Base-by-base conservation (phyloP, 2,888 invertebrate species). In the Stegophylla sp. region DNA sequence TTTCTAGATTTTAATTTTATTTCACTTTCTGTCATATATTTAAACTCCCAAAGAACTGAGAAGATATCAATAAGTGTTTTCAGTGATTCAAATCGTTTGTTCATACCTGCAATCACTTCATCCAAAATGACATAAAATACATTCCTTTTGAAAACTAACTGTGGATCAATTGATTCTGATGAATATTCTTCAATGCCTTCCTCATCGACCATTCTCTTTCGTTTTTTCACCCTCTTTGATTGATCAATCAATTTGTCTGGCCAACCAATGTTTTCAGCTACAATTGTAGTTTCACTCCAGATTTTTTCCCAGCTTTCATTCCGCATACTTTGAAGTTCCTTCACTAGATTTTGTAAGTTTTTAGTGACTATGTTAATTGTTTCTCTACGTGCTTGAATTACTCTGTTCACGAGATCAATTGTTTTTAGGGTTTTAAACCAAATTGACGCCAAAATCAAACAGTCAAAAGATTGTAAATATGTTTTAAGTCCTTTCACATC, bases 371-470 rank as follows among this genome's bases (percentile, higher is more conserved):
- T 51, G 9, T 75, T 64, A 64, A 63, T 43, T 1, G 75, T 75
- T 48, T 64, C 12, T 2, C 64, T 48, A 48, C 64, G 64, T 1
- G 63, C 75, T 64, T 75, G 75, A 20, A 75, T 4, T 26, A 75
- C 48, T 1, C 45, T 48, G 45, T 75, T 75, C 26, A 3, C 28
- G 2, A 64, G 26, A 23, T 75, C 45, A 26, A 64, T 64, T 43
- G 48, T 28, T 5, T 5, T 75, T 3, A 75, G 51, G 17, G 64
- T 41, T 64, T 75, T 75, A 41, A 45, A 75, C 75, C 75, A 75
- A 7, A 64, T 48, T 13, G 75, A 75, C 3, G 75, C 41, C 75
- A 75, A 64, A 3, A 75, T 12, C 41, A 75, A 28, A 74, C 74
- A 74, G 61, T 74, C 56, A 74, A 74, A 74, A n/a, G 1, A 7